Conservation (phyloP, 2,113 vertebrate species). For the Lanius ludovicianus region DNA sequence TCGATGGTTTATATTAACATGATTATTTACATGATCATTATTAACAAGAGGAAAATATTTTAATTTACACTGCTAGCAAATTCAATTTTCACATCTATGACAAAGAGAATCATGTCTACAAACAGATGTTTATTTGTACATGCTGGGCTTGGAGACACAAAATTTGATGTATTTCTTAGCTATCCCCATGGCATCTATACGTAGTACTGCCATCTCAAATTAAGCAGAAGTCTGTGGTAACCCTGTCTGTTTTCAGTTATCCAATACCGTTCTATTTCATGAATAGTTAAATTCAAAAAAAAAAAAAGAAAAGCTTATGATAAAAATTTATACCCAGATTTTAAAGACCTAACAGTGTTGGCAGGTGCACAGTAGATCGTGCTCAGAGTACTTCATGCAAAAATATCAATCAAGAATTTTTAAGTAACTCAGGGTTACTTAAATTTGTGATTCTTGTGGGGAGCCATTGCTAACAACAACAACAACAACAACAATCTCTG, state of each 20-base stretch:
- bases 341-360: neutral
- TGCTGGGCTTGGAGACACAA: neutral
- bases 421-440: neutral
- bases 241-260: neutral
- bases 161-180: neutral
- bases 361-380: neutral
- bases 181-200: neutral
- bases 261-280: neutral
- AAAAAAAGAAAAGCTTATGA: neutral
- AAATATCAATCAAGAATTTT: neutral
- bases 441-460: neutral
- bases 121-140: neutral
- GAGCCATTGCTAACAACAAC: neutral
- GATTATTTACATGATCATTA: neutral
- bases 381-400: neutral
- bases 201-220: neutral
- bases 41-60: neutral
- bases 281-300: neutral
- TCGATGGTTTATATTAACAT: neutral
- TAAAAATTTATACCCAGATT: neutral
- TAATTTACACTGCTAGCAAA: neutral
- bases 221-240: neutral
- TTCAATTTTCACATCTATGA: neutral
- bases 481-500: neutral
- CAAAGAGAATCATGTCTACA: neutral